Conservation (phyloP, 2,888 invertebrate species). For the Caenorhabditis japonica region DNA sequence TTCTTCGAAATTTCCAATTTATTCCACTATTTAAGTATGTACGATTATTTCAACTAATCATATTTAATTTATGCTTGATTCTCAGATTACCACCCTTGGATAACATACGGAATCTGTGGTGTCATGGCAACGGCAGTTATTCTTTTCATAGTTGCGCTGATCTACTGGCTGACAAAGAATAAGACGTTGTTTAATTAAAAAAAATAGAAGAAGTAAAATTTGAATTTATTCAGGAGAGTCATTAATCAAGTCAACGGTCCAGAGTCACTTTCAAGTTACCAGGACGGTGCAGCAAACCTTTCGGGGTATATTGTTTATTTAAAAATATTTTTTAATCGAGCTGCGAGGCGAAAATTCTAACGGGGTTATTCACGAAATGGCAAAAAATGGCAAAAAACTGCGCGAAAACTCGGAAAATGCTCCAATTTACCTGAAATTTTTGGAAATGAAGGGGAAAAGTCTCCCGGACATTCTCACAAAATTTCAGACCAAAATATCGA, state of each 20-base stretch:
- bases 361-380: not conserved
- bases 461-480: no score
- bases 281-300: not conserved
- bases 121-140: not conserved
- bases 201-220: not conserved
- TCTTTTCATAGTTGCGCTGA: conserved; percentile 3
- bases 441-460: no score
- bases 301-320: conserved; percentile 3
- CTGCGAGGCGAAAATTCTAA: not conserved
- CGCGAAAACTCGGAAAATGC: no score
- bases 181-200: conserved; percentile 33
- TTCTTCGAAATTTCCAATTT: not conserved
- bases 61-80: no score
- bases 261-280: conserved; percentile 16
- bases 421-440: no score
- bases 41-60: not conserved
- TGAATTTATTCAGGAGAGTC: conserved; percentile 27
- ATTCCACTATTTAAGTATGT: conserved; percentile 23
- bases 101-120: conserved; percentile 18
- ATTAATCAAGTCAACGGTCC: conserved; percentile 29
- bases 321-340: not conserved
- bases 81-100: conserved; percentile 20
- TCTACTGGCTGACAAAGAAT: conserved; percentile 32
- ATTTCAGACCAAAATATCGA: no score
- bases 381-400: not conserved